phyloP scores from a whole-genome alignment of 2,113 vertebrate genomes.

The Hiodon tergisus region DNA sequence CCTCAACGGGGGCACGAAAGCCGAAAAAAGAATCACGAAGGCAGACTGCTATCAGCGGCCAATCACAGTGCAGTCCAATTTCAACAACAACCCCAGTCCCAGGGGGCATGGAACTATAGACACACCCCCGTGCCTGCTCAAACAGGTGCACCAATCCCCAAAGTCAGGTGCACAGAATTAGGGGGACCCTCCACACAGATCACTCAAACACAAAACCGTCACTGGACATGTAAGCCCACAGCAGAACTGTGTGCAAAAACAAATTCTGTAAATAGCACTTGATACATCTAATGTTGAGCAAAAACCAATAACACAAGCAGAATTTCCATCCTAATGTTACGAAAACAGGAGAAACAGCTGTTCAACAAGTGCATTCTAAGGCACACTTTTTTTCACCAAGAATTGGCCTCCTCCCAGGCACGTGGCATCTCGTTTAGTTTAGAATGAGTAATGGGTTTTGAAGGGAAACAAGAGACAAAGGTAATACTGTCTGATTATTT shows the following conservation, averaged over 20 bases:
- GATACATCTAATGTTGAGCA: not conserved
- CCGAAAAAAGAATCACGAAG: not conserved
- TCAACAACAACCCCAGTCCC: not conserved
- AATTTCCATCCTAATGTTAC: not conserved
- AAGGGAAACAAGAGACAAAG: conserved; percentile 43
- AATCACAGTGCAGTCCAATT: not conserved
- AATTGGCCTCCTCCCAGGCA: conserved; percentile 32
- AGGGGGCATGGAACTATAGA: not conserved
- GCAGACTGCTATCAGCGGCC: not conserved
- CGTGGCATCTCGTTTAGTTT: conserved; percentile 34
- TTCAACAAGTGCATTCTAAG: not conserved
- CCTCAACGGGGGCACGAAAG: no score
- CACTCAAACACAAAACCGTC: not conserved
- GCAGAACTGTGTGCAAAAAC: not conserved
- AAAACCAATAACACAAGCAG: conserved; percentile 16
- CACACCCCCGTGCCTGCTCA: no score
- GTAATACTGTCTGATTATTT: conserved; percentile 49
- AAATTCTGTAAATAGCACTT: not conserved
- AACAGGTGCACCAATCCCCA: no score
- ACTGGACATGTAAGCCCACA: not conserved
- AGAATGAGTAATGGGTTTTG: conserved; percentile 41
- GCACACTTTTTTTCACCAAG: conserved; percentile 1
- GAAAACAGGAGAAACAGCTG: conserved; percentile 4
- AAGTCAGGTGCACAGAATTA: not conserved
- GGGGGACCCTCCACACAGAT: not conserved